These are phyloP conservation scores for Tenthredo distinguenda DNA, from an alignment of 2,888 invertebrate species.

Conservation along the genomic window DNA sequence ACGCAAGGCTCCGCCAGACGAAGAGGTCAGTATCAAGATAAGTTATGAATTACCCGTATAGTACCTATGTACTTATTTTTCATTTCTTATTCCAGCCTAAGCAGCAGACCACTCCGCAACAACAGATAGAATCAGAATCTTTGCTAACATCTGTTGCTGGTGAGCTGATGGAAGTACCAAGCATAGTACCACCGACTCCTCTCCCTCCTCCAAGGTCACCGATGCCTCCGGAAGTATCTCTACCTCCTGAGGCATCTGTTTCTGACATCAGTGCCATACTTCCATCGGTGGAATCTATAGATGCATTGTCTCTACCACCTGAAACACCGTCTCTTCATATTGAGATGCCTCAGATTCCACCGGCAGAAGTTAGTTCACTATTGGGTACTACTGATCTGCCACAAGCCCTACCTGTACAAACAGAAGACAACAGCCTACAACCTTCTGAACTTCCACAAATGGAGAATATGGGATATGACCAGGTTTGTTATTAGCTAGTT, in stretches of 20 bases:
- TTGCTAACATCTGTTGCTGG: conserved; percentile 65
- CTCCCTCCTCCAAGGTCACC: conserved; percentile 67
- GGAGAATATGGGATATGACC: conserved; percentile 84
- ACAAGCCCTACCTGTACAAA: conserved; percentile 55
- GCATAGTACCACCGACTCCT: conserved; percentile 64
- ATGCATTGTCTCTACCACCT: conserved; percentile 76
- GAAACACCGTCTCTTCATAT: conserved; percentile 71
- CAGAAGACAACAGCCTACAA: conserved; percentile 69
- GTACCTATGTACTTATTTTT: conserved; percentile 40
- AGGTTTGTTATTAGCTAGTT: conserved; percentile 71
- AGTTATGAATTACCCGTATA: background rate
- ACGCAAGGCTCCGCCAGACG: conserved; percentile 78
- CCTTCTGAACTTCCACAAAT: conserved; percentile 77
- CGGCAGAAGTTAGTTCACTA: conserved; percentile 69
- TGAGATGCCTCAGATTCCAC: conserved; percentile 74
- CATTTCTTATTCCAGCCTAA: conserved; percentile 54
- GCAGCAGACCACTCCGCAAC: conserved; percentile 54
- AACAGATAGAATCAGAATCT: conserved; percentile 69
- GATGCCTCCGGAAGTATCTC: conserved; percentile 67
- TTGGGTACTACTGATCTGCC: conserved; percentile 66
- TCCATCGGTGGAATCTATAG: conserved; percentile 68
- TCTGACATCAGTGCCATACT: conserved; percentile 72
- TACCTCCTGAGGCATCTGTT: conserved; percentile 71
- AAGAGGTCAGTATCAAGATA: conserved; percentile 65
- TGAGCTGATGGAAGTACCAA: conserved; percentile 63